Evolutionary conservation across 2,888 invertebrate species (phyloP).

Genomic region (Cartodere bifasciata): DNA sequence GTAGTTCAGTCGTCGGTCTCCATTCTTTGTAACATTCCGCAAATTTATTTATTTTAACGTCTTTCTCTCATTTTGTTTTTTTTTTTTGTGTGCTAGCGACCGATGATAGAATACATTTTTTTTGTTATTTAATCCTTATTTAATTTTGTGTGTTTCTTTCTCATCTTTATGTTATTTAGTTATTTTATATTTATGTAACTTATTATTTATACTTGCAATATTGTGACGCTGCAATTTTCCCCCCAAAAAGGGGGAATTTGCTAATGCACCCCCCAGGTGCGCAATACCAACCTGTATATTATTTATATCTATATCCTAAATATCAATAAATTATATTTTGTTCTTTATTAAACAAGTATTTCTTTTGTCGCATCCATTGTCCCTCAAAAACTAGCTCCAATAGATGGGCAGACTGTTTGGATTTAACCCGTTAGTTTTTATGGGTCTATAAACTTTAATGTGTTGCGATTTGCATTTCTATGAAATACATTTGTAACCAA

Average conservation of each 20-base stretch:
- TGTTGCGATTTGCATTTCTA: too few species aligned
- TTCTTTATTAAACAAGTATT: too few species aligned
- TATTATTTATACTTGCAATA: conserved; percentile 32
- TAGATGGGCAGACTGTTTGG: too few species aligned
- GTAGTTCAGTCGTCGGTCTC: conserved; percentile 32
- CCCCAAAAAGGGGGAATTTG: too few species aligned
- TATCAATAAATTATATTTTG: conserved; percentile 39
- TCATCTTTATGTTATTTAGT: conserved; percentile 37
- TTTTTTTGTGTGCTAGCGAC: conserved; percentile 27
- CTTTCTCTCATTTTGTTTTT: conserved; percentile 27
- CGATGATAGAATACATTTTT: conserved; percentile 34
- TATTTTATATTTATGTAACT: conserved; percentile 40
- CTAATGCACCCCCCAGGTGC: conserved; percentile 15
- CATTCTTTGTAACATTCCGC: conserved; percentile 33
- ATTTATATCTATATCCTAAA: conserved; percentile 34
- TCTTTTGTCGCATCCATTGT: too few species aligned
- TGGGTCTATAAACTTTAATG: too few species aligned
- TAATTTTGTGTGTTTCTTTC: conserved; percentile 35
- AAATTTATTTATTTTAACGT: conserved; percentile 28
- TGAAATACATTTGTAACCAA: too few species aligned
- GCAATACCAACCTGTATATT: conserved; percentile 35
- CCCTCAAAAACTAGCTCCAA: too few species aligned
- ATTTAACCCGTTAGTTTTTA: too few species aligned
- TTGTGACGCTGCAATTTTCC: conserved; percentile 12
- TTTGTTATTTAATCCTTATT: conserved; percentile 38